A percentile compares a stretch with the other conserved stretches of the same genome.
phyloP scores from a whole-genome alignment of 2,113 vertebrate species.

The Stigmatopora argus region DNA sequence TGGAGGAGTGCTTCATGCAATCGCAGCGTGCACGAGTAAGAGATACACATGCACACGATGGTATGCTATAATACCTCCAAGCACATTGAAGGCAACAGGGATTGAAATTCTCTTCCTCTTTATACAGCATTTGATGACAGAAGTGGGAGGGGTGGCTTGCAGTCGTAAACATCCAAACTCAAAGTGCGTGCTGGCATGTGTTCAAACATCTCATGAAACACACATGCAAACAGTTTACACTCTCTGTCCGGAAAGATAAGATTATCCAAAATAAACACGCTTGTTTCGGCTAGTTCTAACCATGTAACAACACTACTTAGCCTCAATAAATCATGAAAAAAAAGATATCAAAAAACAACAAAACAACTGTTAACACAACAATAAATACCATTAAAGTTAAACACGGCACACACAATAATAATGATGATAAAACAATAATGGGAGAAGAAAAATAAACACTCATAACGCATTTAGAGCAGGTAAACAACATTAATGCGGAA shows the following conservation, averaged over 20 bases:
- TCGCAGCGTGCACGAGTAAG: constrained; percentile 21
- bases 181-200: constrained; percentile 40
- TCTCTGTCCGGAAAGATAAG: constrained; percentile 39
- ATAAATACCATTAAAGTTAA: no score
- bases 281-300: constrained; percentile 7
- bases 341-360: no score
- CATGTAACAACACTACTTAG: background rate
- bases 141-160: constrained; percentile 16
- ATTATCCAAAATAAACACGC: constrained; percentile 29
- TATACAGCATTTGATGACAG: constrained; percentile 54
- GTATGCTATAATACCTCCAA: constrained; percentile 49
- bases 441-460: background rate
- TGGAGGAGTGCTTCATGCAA: constrained; percentile 46
- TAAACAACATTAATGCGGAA: background rate
- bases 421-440: no score
- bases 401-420: no score
- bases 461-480: background rate
- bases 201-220: constrained; percentile 39
- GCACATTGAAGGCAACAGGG: constrained; percentile 42
- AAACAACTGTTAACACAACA: no score
- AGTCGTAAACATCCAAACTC: constrained; percentile 35
- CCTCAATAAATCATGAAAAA: background rate
- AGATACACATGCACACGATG: constrained; percentile 14
- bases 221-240: constrained; percentile 37
- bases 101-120: constrained; percentile 46